Percentiles rank a stretch among this genome's conserved stretches.
These are phyloP conservation scores for Lerista edwardsae DNA, from an alignment of 2,797 vertebrate genomes.

Conservation along the genomic window DNA sequence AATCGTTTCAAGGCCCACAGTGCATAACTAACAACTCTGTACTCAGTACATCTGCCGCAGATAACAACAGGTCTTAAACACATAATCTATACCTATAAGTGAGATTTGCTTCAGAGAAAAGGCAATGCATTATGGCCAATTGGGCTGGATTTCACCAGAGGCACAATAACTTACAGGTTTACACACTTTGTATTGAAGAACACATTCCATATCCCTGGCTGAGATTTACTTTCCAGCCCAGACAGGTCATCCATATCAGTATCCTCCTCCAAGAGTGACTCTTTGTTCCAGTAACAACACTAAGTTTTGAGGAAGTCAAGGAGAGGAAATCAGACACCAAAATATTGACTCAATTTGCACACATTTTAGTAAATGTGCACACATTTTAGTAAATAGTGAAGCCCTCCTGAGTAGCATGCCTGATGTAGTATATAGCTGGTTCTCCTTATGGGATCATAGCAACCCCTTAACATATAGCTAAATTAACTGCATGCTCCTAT, in stretches of 20 bases:
- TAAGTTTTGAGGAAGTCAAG: neutral
- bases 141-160: slow-evolving; percentile 50
- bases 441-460: neutral
- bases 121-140: slow-evolving; percentile 55
- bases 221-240: slow-evolving; percentile 31
- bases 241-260: slow-evolving; percentile 26
- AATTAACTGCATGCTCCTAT: too few species aligned
- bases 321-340: neutral
- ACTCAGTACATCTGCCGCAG: slow-evolving; percentile 52
- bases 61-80: slow-evolving; percentile 34
- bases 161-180: slow-evolving; percentile 27
- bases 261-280: neutral
- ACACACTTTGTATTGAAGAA: slow-evolving; percentile 29
- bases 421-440: neutral
- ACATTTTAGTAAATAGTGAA: neutral
- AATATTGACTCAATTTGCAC: neutral
- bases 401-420: neutral
- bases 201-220: neutral
- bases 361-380: neutral
- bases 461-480: too few species aligned
- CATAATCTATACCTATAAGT: slow-evolving; percentile 59
- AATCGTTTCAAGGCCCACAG: neutral
- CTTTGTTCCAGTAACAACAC: slow-evolving; percentile 37
- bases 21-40: slow-evolving; percentile 50
- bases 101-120: slow-evolving; percentile 38